Evolutionary conservation across 2,888 invertebrate species (phyloP).

Genomic region (Himalopsyche kuldschensis): DNA sequence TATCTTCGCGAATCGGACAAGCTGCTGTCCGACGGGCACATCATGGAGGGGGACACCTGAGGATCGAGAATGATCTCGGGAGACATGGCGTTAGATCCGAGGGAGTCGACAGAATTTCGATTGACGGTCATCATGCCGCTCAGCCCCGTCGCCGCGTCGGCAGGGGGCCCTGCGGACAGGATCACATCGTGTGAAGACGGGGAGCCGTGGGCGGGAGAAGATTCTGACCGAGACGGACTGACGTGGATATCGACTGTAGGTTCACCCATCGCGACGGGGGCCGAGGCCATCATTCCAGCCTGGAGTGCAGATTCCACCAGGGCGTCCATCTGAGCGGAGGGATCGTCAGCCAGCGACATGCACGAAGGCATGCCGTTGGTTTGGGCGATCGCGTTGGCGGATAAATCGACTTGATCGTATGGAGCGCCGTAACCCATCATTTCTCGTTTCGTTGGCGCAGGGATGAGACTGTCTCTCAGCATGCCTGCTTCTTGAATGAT

Average conservation of each 20-base stretch:
- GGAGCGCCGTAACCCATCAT: slow-evolving; percentile 22
- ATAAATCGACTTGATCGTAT: slow-evolving; percentile 13
- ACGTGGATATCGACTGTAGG: slow-evolving; percentile 59
- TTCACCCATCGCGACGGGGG: slow-evolving; percentile 58
- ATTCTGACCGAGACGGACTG: slow-evolving; percentile 40
- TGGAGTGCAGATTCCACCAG: slow-evolving; percentile 57
- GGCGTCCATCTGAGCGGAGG: slow-evolving; percentile 56
- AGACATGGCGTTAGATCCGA: slow-evolving; percentile 50
- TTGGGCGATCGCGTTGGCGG: slow-evolving; percentile 10
- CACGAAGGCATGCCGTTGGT: slow-evolving; percentile 17
- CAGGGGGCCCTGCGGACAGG: slow-evolving; percentile 27
- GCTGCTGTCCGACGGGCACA: slow-evolving; percentile 48
- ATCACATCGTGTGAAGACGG: slow-evolving; percentile 50
- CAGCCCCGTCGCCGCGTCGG: slow-evolving; percentile 47
- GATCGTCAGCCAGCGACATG: slow-evolving; percentile 48
- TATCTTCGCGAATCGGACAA: slow-evolving; percentile 31
- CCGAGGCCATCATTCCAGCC: slow-evolving; percentile 49
- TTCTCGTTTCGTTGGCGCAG: background rate
- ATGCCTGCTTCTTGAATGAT: slow-evolving; percentile 28
- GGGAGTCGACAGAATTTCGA: slow-evolving; percentile 43
- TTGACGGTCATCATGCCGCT: slow-evolving; percentile 45
- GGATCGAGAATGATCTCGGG: slow-evolving; percentile 65
- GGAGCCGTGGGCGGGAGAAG: slow-evolving; percentile 47
- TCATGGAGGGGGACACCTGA: slow-evolving; percentile 63
- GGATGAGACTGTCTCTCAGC: background rate